Evolutionary conservation across 2,113 vertebrate genomes (phyloP).

Genomic region (Thymallus thymallus): DNA sequence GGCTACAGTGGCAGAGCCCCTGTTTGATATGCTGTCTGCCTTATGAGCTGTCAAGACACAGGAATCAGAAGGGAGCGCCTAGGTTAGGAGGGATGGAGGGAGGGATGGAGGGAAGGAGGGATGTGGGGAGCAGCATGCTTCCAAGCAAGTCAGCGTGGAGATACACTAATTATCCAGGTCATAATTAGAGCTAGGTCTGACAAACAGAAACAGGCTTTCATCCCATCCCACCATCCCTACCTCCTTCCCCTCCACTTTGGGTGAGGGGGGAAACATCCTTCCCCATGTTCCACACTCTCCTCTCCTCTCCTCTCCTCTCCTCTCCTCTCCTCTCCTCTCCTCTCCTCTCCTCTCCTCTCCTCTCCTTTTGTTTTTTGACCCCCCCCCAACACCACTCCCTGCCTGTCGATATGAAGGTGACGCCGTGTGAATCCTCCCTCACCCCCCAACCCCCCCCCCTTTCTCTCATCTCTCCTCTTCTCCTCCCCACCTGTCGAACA

Average conservation of each 20-base stretch:
- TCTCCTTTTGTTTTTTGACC: too few relatives aligned
- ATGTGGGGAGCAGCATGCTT: slow-evolving; percentile 48
- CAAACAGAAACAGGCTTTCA: slow-evolving; percentile 55
- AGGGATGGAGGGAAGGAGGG: background rate
- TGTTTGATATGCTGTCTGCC: slow-evolving; percentile 61
- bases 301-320: background rate
- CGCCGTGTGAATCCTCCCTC: background rate
- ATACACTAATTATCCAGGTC: slow-evolving; percentile 72
- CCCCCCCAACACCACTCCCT: too few relatives aligned
- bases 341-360: too few relatives aligned
- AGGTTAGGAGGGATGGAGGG: background rate
- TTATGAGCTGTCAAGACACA: slow-evolving; percentile 68
- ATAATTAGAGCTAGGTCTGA: slow-evolving; percentile 71
- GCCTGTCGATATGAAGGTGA: too few relatives aligned
- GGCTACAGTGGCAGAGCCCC: slow-evolving; percentile 48
- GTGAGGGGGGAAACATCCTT: too few relatives aligned
- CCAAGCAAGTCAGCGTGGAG: slow-evolving; percentile 57
- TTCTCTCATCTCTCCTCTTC: background rate
- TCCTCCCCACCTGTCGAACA: background rate
- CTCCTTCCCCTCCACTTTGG: background rate
- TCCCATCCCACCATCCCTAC: slow-evolving; percentile 19
- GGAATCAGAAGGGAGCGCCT: background rate
- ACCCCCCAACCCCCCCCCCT: background rate
- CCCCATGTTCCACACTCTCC: background rate
- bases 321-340: too few relatives aligned